Base-by-base conservation (phyloP, 2,113 vertebrate genomes). In the Bujurquina vittata region DNA sequence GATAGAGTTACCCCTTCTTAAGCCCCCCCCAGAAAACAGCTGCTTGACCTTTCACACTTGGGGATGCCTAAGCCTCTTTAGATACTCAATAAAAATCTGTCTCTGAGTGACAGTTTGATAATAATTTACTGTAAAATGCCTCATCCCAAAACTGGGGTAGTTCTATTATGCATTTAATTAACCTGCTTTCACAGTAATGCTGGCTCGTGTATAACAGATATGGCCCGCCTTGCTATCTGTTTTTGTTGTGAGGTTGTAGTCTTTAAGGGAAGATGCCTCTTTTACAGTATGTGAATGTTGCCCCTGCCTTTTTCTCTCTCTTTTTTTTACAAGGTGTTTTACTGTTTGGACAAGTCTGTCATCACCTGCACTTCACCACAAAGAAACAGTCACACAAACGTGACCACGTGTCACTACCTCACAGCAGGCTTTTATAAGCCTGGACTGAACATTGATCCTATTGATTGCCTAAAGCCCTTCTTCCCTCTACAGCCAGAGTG, bases 41-140 rank as follows among this genome's bases (percentile, higher is more conserved):
- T 95, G 94, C 90, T 94, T 91, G 89, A 93, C 90, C 93, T 92
- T 93, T 94, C 67, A 88, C 92, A 85, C 89, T 56, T 54, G 12
- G 85, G 85, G 86, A 86, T 91, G 76, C 29, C 75, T 87, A 59
- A 85, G 84, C 81, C 20, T 89, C 73, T 83, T 85, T 88, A 73
- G 74, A 72, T 67, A 23, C 57, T 56, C 22, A 49, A 31, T 72
- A 72, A 31, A n/a, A 52, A 29, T 72, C 26, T n/a, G 40, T 72
- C 40, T 69, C 23, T 40, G 22, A 49, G 0, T 33, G 46, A n/a
- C 26, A 73, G 59, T 23, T 81, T 49, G 59, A 77, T 84, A 74
- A 84, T 91, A 46, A 87, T 88, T 83, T 74, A 40, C 63, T 2
- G 9, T 67, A 61, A 86, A 74, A 82, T 43, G 29, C 60, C 37